Percentiles rank a stretch among this genome's conserved stretches.
These are phyloP conservation scores for Ranitomeya imitator DNA, from an alignment of 2,113 vertebrate species.

Conservation along the genomic window DNA sequence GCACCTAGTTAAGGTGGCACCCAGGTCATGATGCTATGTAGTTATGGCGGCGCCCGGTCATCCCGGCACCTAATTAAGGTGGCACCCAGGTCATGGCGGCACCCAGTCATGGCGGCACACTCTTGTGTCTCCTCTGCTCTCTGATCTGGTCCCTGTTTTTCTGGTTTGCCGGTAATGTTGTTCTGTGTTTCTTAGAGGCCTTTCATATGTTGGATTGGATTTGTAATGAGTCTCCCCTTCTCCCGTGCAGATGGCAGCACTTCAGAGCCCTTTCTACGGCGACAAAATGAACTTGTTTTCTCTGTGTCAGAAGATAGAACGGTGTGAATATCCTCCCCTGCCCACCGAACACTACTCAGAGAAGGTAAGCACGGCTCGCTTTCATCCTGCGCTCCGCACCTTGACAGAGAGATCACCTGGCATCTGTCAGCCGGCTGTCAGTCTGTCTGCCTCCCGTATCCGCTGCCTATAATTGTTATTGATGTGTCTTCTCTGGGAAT, in stretches of 20 bases:
- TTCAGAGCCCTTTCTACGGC: slow-evolving; percentile 85
- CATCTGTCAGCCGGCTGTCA: background rate
- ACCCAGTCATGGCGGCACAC: background rate
- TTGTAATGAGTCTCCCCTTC: slow-evolving; percentile 2
- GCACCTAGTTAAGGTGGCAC: background rate
- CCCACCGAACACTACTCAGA: slow-evolving; percentile 83
- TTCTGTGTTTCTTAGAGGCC: background rate
- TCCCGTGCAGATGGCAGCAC: slow-evolving; percentile 79
- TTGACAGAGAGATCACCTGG: background rate
- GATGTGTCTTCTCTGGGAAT: background rate
- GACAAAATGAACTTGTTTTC: slow-evolving; percentile 87
- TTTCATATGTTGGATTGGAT: background rate
- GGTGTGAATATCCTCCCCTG: slow-evolving; percentile 83
- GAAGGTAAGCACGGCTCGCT: slow-evolving; percentile 70
- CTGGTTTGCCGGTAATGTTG: background rate
- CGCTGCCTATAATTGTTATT: background rate
- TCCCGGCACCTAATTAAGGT: too few species aligned
- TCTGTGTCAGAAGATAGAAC: slow-evolving; percentile 87
- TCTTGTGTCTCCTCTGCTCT: background rate
- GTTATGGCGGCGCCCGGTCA: too few species aligned
- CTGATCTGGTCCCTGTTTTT: background rate
- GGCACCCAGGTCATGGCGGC: too few species aligned
- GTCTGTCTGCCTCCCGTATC: background rate
- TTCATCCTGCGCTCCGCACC: background rate
- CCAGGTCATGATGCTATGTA: too few species aligned